These are phyloP conservation scores for Anoplius nigerrimus DNA, from an alignment of 2,888 invertebrate species.

Conservation along the genomic window DNA sequence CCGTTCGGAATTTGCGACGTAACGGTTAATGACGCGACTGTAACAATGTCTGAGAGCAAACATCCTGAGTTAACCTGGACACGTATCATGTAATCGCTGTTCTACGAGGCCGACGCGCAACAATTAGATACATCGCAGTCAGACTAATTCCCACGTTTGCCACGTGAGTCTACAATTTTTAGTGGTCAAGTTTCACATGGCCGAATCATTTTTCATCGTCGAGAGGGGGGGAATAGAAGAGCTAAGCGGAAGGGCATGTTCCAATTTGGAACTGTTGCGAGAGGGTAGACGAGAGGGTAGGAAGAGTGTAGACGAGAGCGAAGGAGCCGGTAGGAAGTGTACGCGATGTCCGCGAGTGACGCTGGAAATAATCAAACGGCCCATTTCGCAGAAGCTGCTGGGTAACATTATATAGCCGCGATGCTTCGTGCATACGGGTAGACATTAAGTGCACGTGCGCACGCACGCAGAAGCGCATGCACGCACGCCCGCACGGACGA, in stretches of 20 bases:
- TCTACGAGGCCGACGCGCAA: background rate
- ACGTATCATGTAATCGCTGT: background rate
- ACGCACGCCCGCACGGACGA: slow-evolving; percentile 21
- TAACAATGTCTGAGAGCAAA: background rate
- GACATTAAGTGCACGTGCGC: slow-evolving; percentile 22
- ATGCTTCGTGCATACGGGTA: background rate
- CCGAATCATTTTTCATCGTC: no score
- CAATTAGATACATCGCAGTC: background rate
- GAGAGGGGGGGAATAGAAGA: no score
- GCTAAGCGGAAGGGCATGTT: no score
- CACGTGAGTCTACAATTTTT: no score
- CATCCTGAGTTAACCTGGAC: background rate
- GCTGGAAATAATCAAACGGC: slow-evolving; percentile 19
- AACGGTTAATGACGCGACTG: background rate
- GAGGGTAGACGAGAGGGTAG: no score
- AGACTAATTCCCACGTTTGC: background rate
- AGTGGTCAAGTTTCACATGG: no score
- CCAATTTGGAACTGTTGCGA: no score
- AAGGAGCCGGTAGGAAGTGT: no score
- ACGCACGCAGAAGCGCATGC: slow-evolving; percentile 22
- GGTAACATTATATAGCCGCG: slow-evolving; percentile 31
- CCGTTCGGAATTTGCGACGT: background rate
- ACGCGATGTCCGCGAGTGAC: slow-evolving; percentile 4
- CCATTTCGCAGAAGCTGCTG: slow-evolving; percentile 33
- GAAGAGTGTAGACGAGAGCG: no score